These are phyloP conservation scores for Percina caprodes DNA, from an alignment of 2,113 vertebrate genomes.

Conservation along the genomic window DNA sequence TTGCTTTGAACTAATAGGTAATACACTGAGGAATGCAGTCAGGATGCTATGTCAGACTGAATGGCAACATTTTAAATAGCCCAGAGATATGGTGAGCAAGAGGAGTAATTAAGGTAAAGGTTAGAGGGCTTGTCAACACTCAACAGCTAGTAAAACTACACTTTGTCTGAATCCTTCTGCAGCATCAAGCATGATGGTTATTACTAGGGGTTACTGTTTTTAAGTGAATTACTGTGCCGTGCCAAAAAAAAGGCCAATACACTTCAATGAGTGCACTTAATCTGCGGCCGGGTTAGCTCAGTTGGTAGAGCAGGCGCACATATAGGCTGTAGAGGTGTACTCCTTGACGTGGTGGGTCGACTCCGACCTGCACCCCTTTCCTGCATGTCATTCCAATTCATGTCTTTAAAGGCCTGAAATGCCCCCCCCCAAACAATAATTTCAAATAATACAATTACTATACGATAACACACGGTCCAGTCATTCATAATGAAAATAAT, in stretches of 20 bases:
- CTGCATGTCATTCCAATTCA: no score
- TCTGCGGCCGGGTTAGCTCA: no score
- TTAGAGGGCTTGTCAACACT: constrained; percentile 36
- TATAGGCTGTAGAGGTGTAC: no score
- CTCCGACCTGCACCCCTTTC: no score
- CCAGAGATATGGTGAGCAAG: constrained; percentile 31
- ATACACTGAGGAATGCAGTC: constrained; percentile 19
- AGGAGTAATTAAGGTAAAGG: constrained; percentile 36
- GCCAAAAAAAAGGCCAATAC: background rate
- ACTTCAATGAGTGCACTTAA: background rate
- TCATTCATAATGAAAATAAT: constrained; percentile 33
- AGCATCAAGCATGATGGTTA: constrained; percentile 14
- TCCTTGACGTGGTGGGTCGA: no score
- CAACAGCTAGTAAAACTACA: constrained; percentile 55
- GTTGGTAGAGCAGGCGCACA: no score
- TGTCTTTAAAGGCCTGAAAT: no score
- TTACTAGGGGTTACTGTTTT: constrained; percentile 15
- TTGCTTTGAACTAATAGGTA: constrained; percentile 20
- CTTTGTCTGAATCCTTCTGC: constrained; percentile 26
- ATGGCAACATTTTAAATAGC: constrained; percentile 53
- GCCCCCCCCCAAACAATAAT: no score
- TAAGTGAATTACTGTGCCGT: background rate
- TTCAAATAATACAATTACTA: background rate
- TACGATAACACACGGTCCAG: background rate
- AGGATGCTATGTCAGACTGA: constrained; percentile 39